Base-by-base conservation (phyloP, 2,888 invertebrate genomes). In the Cheilosia vernalis region DNA sequence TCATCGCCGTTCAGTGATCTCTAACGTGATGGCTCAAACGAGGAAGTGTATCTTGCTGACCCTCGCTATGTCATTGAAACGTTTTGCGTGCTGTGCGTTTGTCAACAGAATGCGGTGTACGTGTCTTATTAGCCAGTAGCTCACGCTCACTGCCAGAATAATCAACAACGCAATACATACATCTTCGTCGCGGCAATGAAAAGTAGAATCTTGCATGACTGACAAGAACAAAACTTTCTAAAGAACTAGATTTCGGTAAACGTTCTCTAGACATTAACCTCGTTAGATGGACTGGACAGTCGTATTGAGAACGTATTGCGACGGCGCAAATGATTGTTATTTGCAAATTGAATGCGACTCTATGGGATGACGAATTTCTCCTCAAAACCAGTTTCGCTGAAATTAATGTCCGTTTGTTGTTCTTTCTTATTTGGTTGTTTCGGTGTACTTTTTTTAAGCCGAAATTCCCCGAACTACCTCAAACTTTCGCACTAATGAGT, bases 1-100 rank as follows among this genome's bases (percentile, higher is more conserved):
- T 69, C 64, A 76, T 79, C 80, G 27, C 27, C 27, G 79, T 74
- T 79, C 74, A 64, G 58, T 55, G 83, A 84, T 84, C 83, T 84
- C 56, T n/a, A 53, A 44, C 30, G 10, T 15, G 33, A 42, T 17
- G 66, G n/a, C 7, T 64, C 67, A 42, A 74, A 79, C 24, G 66
- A 84, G 79, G 79, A 79, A 79, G 74, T 61, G 9, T 53, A 19
- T 40, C 21, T 49, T 56, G 63, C 60, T 83, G 83, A 83, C 79
- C 72, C 83, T 73, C 9, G 9, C 66, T 17, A 37, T 64, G 55
- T n/a, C 74, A 81, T 63, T 74, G 67, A 67, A 81, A 49, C 37
- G 55, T 76, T 42, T 69, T 49, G 63, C 56, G 64, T 69, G 13
- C 10, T 44, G 17, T 58, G 24, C 19, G 69, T 70, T 82, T 66